These are phyloP conservation scores for Ciconia maguari DNA, from an alignment of 2,113 vertebrate species.

Conservation along the genomic window DNA sequence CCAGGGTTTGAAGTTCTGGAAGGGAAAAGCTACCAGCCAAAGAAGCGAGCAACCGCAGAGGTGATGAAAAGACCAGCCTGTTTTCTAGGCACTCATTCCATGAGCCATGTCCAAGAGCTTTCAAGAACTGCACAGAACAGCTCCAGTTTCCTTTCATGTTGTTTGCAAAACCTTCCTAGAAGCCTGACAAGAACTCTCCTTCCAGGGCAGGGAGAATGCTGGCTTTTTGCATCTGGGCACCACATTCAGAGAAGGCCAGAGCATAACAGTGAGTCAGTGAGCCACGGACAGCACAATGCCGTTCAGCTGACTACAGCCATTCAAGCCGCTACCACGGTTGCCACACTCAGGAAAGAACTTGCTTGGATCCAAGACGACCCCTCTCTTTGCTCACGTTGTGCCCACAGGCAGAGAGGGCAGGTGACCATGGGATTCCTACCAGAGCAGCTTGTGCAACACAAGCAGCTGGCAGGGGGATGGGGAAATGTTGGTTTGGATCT, in stretches of 20 bases:
- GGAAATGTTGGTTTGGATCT: slow-evolving; percentile 11
- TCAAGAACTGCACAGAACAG: not conserved
- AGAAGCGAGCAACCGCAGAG: not conserved
- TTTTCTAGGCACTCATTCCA: slow-evolving; percentile 27
- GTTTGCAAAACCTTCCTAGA: slow-evolving; percentile 24
- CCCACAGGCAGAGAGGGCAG: not conserved
- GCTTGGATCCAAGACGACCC: not conserved
- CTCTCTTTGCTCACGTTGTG: not conserved
- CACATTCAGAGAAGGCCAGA: not conserved
- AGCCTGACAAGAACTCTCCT: not conserved
- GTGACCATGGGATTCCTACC: not conserved
- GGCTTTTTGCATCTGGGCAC: not conserved
- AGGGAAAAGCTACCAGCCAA: not conserved
- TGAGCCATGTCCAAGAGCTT: not conserved
- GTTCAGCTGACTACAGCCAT: not conserved
- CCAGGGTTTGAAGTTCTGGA: not conserved
- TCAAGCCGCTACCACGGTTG: accelerated
- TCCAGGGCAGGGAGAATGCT: not conserved
- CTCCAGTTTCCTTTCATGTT: not conserved
- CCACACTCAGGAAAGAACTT: not conserved
- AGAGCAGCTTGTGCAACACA: not conserved
- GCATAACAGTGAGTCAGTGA: not conserved
- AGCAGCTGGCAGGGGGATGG: not conserved
- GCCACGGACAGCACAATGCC: accelerated
- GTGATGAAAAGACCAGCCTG: slow-evolving; percentile 16